A percentile compares a stretch with the other conserved stretches of the same genome.
Conservation (phyloP, 1,140 invertebrate genomes). For the Halesus radiatus region DNA sequence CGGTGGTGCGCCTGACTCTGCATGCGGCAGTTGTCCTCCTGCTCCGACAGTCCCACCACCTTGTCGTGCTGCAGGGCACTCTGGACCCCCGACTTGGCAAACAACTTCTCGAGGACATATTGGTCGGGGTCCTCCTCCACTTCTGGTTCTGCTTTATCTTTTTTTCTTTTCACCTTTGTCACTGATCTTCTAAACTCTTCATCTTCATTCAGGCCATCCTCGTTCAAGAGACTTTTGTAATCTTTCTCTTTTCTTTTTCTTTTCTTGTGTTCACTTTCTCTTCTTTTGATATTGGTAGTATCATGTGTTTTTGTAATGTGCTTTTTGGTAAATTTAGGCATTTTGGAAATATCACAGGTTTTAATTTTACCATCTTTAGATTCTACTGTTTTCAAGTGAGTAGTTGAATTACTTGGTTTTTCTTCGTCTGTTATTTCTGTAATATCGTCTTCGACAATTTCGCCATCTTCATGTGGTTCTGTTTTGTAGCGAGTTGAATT, state of each 20-base stretch:
- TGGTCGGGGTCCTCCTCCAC: slow-evolving; percentile 65
- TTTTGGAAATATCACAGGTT: neutral
- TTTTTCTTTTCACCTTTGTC: slow-evolving; percentile 38
- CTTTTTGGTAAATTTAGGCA: neutral
- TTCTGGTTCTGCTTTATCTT: slow-evolving; percentile 29
- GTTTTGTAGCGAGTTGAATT: neutral
- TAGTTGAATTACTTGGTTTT: too few species aligned
- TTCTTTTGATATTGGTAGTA: slow-evolving; percentile 22
- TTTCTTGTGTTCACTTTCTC: slow-evolving; percentile 1
- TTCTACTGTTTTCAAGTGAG: neutral
- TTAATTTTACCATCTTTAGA: slow-evolving; percentile 9
- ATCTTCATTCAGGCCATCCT: slow-evolving; percentile 41
- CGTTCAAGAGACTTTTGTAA: slow-evolving; percentile 44
- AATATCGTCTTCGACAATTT: too few species aligned
- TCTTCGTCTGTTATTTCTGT: too few species aligned
- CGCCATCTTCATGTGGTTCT: too few species aligned
- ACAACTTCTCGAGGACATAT: slow-evolving; percentile 73
- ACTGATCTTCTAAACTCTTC: slow-evolving; percentile 41
- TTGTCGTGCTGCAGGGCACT: slow-evolving; percentile 73
- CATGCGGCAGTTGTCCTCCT: slow-evolving; percentile 66
- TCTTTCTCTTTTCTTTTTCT: slow-evolving; percentile 52
- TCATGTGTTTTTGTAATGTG: neutral
- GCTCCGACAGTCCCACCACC: slow-evolving; percentile 69
- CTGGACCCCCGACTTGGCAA: slow-evolving; percentile 72
- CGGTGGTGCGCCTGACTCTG: slow-evolving; percentile 69